Conservation (phyloP, 1,140 invertebrate species). For the Dendroctonus ponderosae region DNA sequence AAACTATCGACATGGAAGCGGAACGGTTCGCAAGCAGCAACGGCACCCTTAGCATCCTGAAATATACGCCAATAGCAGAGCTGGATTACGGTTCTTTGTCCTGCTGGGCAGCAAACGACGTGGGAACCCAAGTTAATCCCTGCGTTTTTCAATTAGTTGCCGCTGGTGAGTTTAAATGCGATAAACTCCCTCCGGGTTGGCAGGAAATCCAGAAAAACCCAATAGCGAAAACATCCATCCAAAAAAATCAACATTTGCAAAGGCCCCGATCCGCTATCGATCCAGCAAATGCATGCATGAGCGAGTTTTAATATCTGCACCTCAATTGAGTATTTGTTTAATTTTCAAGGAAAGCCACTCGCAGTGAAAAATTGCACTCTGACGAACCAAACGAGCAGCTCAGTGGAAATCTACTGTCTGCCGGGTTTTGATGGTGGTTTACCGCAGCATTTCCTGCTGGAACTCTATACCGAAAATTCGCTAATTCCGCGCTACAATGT, state of each 20-base stretch:
- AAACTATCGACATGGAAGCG: constrained; percentile 74
- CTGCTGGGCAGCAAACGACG: constrained; percentile 78
- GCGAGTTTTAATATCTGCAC: too few relatives aligned
- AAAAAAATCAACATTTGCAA: too few relatives aligned
- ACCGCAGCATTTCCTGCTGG: constrained; percentile 75
- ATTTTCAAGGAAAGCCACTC: constrained; percentile 66
- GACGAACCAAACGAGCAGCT: constrained; percentile 71
- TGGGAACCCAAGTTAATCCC: constrained; percentile 78
- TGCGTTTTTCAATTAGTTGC: constrained; percentile 78
- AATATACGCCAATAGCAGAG: constrained; percentile 69
- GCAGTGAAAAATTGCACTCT: constrained; percentile 72
- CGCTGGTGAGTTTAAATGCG: constrained; percentile 38
- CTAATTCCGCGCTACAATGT: constrained; percentile 63
- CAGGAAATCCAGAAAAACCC: too few relatives aligned
- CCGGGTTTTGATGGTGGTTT: constrained; percentile 83
- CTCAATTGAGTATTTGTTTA: too few relatives aligned
- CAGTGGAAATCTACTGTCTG: constrained; percentile 71
- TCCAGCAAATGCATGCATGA: too few relatives aligned
- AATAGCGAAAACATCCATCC: too few relatives aligned
- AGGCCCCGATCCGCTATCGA: too few relatives aligned
- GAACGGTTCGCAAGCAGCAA: constrained; percentile 67
- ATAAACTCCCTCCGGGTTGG: too few relatives aligned
- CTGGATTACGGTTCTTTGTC: constrained; percentile 77
- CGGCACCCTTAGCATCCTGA: constrained; percentile 65
- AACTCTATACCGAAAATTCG: constrained; percentile 65